These are phyloP conservation scores for Neolamprologus ventralis DNA, from an alignment of 2,113 vertebrate genomes.

Conservation along the genomic window DNA sequence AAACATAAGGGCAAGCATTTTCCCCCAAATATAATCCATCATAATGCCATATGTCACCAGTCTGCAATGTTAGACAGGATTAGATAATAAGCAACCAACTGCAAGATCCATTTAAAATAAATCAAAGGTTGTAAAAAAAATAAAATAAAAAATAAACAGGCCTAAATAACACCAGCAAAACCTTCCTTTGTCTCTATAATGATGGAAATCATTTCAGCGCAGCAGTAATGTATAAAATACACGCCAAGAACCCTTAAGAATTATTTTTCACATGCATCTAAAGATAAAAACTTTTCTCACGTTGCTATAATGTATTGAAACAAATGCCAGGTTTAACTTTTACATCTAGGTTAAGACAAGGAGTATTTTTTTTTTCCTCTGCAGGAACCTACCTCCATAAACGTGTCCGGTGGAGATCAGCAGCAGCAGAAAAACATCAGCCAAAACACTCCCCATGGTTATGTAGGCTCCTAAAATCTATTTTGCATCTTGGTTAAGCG, in stretches of 20 bases:
- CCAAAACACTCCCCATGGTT: constrained; percentile 45
- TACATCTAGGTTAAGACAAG: background rate
- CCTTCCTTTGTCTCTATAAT: background rate
- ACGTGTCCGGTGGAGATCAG: constrained; percentile 35
- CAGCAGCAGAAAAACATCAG: constrained; percentile 39
- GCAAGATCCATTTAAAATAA: background rate
- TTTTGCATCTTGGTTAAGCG: background rate
- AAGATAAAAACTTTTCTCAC: background rate
- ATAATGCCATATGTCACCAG: background rate
- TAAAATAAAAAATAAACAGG: background rate
- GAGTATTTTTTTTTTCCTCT: background rate
- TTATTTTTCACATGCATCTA: background rate
- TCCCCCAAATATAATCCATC: background rate
- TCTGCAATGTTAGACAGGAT: background rate
- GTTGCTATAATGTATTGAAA: background rate
- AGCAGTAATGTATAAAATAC: background rate
- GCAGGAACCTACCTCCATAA: constrained; percentile 55
- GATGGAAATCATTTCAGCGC: background rate
- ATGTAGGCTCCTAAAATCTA: background rate
- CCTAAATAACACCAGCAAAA: background rate
- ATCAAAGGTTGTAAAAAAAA: background rate
- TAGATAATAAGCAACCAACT: background rate
- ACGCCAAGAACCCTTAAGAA: background rate
- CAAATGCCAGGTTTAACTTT: background rate
- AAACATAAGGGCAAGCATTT: background rate